Base-by-base conservation (phyloP, 2,113 vertebrate species). In the Phycodurus eques region DNA sequence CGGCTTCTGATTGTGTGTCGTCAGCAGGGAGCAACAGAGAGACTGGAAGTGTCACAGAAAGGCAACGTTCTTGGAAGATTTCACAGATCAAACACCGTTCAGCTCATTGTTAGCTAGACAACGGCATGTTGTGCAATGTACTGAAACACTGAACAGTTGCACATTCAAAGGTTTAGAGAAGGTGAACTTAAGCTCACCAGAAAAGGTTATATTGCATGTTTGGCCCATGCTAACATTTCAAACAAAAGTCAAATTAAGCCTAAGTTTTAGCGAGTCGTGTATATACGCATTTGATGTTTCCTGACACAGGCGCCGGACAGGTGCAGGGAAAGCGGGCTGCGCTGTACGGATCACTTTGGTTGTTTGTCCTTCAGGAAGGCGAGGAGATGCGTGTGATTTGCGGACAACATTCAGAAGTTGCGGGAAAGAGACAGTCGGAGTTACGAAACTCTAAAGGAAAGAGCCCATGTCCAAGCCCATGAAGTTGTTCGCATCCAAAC, bases 401-500 rank as follows among this genome's bases (percentile, higher is more conserved):
- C 47, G 51, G 53, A 65, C 74, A 84, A 83, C 79, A 77, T 81
- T 86, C 67, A 76, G 42, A 44, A n/a, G 35, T 63, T 8, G 6
- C 8, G 33, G 1, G 5, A n/a, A 22, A 56, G n/a, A 20, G 8
- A 22, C 27, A 56, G 49, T 57, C n/a, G 22, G 80, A 88, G 84
- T 83, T 78, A 87, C 80, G 80, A 79, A 56, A 65, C 59, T 77
- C 90, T 78, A 93, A 39, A 93, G 89, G 73, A 90, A 93, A 65
- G 90, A 86, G 10, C 83, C 89, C 88, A 91, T 85, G 78, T 92
- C 89, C 74, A 93, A 68, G 80, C 86, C 91, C 89, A 92, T 82
- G 71, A 96, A 95, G 8, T 87, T 74, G 71, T 93, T 92, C 49
- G 92, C 89, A 8, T 95, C 90, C 78, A 92, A 79, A 80, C 87